Base-by-base conservation (phyloP, 1,140 invertebrate genomes). In the Olivierus martensii region DNA sequence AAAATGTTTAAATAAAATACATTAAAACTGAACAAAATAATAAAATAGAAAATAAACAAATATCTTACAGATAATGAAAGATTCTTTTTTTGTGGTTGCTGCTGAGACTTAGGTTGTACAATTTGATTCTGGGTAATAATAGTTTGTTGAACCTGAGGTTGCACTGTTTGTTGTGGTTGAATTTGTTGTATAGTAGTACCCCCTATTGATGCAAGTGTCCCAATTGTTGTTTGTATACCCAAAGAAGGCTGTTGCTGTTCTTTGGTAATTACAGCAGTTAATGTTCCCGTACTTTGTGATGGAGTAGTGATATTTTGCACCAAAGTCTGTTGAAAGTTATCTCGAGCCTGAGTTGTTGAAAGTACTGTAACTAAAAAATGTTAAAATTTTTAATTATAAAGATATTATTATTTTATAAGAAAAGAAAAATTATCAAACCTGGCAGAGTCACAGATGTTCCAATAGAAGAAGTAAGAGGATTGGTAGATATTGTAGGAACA, bases 61-160 rank as follows among this genome's bases (percentile, higher is more conserved):
- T 15, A 17, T 37, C 43, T 45, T 22, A 49, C 50, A 4, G 51
- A 56, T 34, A 55, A 75, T 28, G 84, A 86, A 2, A 90, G 70
- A 19, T 82, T 83, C 63, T 71, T 72, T 59, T 70, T 72, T 50
- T 59, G 56, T 39, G 50, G 52, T 28, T 21, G 21, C 48, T 52
- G 57, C 42, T 47, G 55, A 6, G 22, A 45, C 49, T 55, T 49
- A 22, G 22, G 44, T 21, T 41, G 56, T 37, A 49, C 43, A 12
- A 28, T 45, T 41, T 49, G 58, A n/a, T 43, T 39, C 3, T 49
- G 15, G 11, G 51, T 43, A 9, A 28, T 28, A 28, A 28, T 28
- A 6, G 28, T 28, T 28, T 28, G 28, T 28, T 28, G 28, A 28
- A 28, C 46, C 21, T 47, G 57, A 36, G 28, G 57, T 50, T 53